Percentiles rank a stretch among this genome's conserved stretches.
Conservation (phyloP, 2,113 vertebrate genomes). For the rat (Rattus norvegicus) region DNA sequence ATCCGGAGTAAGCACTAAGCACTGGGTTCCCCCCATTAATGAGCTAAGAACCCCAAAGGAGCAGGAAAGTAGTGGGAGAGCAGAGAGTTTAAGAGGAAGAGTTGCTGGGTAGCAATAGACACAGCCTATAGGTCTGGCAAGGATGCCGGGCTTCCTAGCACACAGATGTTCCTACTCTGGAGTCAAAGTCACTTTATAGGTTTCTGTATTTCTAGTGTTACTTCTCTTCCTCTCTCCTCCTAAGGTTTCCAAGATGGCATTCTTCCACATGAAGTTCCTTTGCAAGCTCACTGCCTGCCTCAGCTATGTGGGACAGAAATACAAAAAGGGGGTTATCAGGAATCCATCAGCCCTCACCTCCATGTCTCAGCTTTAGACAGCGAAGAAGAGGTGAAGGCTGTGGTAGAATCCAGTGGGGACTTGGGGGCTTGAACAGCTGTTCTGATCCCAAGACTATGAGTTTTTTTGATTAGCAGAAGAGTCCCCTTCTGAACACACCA, state of each 20-base stretch:
- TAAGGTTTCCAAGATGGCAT: background rate
- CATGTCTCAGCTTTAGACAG: background rate
- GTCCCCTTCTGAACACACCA: background rate
- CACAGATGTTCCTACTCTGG: background rate
- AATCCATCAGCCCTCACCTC: background rate
- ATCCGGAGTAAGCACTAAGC: background rate
- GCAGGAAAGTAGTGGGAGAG: background rate
- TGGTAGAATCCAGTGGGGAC: no score
- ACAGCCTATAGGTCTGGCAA: background rate
- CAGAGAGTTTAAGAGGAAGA: background rate
- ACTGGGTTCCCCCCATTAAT: background rate
- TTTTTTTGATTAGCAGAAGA: background rate
- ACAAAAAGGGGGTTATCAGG: background rate
- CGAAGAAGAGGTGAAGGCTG: background rate
- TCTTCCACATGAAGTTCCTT: conserved; percentile 50
- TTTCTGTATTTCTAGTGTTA: conserved; percentile 48
- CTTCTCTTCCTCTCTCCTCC: conserved; percentile 4
- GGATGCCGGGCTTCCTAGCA: background rate
- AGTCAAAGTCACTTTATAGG: background rate
- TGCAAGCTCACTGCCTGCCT: conserved; percentile 41
- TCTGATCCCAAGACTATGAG: background rate
- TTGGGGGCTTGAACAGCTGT: background rate
- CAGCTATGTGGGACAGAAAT: conserved; percentile 37
- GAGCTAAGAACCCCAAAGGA: background rate
- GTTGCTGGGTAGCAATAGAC: background rate